phyloP scores from a whole-genome alignment of 2,797 vertebrate species.

The Antennarius maculatus region DNA sequence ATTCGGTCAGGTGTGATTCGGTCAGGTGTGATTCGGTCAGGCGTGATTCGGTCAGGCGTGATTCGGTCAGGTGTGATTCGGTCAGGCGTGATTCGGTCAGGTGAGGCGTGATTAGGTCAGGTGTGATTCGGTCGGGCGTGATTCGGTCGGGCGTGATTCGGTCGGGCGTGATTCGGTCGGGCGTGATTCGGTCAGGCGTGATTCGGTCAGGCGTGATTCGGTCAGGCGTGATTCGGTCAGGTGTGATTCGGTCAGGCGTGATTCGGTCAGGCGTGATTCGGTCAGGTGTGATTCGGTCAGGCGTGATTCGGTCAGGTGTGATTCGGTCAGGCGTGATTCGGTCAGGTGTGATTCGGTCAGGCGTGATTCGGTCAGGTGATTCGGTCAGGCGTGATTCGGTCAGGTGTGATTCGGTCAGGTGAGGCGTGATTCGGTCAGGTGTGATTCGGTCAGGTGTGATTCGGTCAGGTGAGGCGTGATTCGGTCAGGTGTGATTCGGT shows the following conservation, averaged over 20 bases:
- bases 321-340: no score
- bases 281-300: constrained; percentile 42
- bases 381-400: no score
- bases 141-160: constrained; percentile 37
- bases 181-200: background rate
- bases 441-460: no score
- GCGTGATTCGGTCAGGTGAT: constrained; percentile 88
- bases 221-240: constrained; percentile 35
- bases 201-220: background rate
- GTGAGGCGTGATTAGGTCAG: constrained; percentile 16
- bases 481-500: constrained; percentile 90
- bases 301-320: background rate
- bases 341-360: background rate
- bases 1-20: no score
- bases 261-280: no score
- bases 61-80: no score
- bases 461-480: no score
- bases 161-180: no score
- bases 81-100: background rate
- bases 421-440: constrained; percentile 87
- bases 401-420: no score
- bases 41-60: constrained; percentile 62
- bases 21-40: background rate
- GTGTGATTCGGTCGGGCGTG: no score
- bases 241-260: no score